Evolutionary conservation across 2,888 invertebrate species (phyloP).

Genomic region (Spodoptera exigua): DNA sequence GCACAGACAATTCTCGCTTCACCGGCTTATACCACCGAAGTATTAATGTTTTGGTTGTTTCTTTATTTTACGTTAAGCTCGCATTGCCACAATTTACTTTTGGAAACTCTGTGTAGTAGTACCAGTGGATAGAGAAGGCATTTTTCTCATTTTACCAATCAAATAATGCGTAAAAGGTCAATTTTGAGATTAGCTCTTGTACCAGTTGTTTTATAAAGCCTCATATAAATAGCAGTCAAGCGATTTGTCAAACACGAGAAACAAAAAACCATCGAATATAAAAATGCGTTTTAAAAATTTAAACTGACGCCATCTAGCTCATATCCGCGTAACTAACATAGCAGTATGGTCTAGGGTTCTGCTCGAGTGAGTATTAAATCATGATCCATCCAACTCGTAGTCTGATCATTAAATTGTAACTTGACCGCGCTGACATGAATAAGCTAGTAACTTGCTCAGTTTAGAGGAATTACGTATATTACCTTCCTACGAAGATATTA

Average conservation of each 20-base stretch:
- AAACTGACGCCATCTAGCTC: conserved; percentile 23
- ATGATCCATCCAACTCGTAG: conserved; percentile 24
- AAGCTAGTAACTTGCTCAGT: conserved; percentile 31
- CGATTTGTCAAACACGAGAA: too few relatives aligned
- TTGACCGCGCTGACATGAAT: conserved; percentile 32
- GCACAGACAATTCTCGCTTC: conserved; percentile 83
- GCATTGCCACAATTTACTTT: conserved; percentile 34
- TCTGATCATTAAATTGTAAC: conserved; percentile 44
- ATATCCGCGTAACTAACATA: conserved; percentile 14
- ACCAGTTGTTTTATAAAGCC: too few relatives aligned
- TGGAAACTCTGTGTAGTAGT: conserved; percentile 19
- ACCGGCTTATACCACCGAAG: conserved; percentile 80
- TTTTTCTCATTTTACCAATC: too few relatives aligned
- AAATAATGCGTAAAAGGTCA: too few relatives aligned
- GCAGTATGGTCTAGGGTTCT: conserved; percentile 24
- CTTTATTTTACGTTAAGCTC: conserved; percentile 49
- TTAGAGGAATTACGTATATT: conserved; percentile 3
- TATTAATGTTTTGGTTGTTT: conserved; percentile 63
- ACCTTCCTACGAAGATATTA: conserved; percentile 3
- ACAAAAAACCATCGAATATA: too few relatives aligned
- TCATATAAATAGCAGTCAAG: too few relatives aligned
- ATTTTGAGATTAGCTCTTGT: too few relatives aligned
- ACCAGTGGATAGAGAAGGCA: conserved; percentile 24
- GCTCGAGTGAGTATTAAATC: conserved; percentile 26
- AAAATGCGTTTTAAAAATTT: neutral